phyloP scores from a whole-genome alignment of 1,140 invertebrate species.

The Coelopa frigida region DNA sequence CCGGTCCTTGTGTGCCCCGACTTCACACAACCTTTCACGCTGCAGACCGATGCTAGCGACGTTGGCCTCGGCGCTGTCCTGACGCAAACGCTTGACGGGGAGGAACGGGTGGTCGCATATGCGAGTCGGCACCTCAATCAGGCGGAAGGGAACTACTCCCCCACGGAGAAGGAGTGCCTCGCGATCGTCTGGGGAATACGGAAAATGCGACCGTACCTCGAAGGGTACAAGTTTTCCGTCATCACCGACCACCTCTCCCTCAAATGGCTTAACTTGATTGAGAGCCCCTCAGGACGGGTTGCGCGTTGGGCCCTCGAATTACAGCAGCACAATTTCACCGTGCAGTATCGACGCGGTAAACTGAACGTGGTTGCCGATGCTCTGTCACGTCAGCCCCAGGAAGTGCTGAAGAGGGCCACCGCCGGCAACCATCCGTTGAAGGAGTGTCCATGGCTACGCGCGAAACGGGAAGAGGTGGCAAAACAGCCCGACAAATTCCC shows the following conservation, averaged over 20 bases:
- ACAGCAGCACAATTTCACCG: no score
- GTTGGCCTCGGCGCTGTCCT: slow-evolving; percentile 23
- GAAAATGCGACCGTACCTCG: slow-evolving; percentile 46
- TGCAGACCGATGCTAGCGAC: slow-evolving; percentile 24
- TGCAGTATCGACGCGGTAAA: no score
- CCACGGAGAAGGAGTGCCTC: slow-evolving; percentile 48
- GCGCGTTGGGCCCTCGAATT: slow-evolving; percentile 15
- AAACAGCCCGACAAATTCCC: no score
- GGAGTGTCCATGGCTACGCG: no score
- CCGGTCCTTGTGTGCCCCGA: slow-evolving; percentile 18
- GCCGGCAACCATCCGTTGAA: no score
- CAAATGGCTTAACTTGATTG: slow-evolving; percentile 36
- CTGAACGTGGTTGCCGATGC: no score
- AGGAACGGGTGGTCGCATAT: slow-evolving; percentile 32
- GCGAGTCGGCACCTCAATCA: slow-evolving; percentile 39
- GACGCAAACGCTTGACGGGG: slow-evolving; percentile 16
- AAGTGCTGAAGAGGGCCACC: no score
- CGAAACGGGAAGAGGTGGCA: no score
- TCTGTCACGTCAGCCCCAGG: no score
- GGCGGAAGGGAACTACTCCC: slow-evolving; percentile 43
- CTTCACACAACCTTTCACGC: slow-evolving; percentile 13
- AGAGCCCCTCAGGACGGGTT: slow-evolving; percentile 24
- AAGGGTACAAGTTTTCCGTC: slow-evolving; percentile 7
- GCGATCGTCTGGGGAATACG: slow-evolving; percentile 48
- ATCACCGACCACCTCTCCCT: no score